A percentile compares a stretch with the other conserved stretches of the same genome.
These are phyloP conservation scores for Epistrophe eligans DNA, from an alignment of 2,888 invertebrate genomes.

Conservation along the genomic window DNA sequence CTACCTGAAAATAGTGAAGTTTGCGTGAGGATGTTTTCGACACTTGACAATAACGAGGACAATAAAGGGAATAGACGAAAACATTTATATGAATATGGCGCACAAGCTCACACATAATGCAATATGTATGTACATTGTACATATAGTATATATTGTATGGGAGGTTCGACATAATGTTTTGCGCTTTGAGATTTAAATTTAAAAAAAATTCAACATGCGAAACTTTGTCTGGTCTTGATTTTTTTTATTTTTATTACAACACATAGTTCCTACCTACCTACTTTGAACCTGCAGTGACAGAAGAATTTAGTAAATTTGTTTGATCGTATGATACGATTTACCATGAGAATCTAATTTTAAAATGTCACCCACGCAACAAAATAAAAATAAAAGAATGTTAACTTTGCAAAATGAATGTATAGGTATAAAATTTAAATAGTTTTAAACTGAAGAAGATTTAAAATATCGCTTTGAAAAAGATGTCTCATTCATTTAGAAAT, in stretches of 20 bases:
- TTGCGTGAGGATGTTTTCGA: constrained; percentile 1
- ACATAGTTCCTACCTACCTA: not conserved
- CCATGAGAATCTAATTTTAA: constrained; percentile 51
- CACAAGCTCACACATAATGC: constrained; percentile 7
- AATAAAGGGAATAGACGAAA: constrained; percentile 14
- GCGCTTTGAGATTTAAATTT: constrained; percentile 58
- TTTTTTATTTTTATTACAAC: not conserved
- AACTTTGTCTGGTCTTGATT: constrained; percentile 35
- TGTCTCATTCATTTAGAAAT: constrained; percentile 12
- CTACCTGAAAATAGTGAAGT: not conserved
- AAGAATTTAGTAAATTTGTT: constrained; percentile 51
- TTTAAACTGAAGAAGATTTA: constrained; percentile 38
- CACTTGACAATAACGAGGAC: not conserved
- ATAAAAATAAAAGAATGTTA: constrained; percentile 19
- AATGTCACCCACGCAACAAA: constrained; percentile 17
- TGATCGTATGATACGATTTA: constrained; percentile 35
- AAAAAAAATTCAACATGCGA: constrained; percentile 5
- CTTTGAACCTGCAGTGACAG: not conserved
- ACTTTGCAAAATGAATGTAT: constrained; percentile 1
- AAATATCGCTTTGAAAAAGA: constrained; percentile 24
- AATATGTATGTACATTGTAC: not conserved
- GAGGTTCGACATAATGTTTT: constrained; percentile 54
- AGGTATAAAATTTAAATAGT: constrained; percentile 30
- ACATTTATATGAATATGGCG: not conserved
- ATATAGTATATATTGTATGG: not conserved